Conservation (phyloP, 1,140 invertebrate genomes). For the Euwallacea similis region DNA sequence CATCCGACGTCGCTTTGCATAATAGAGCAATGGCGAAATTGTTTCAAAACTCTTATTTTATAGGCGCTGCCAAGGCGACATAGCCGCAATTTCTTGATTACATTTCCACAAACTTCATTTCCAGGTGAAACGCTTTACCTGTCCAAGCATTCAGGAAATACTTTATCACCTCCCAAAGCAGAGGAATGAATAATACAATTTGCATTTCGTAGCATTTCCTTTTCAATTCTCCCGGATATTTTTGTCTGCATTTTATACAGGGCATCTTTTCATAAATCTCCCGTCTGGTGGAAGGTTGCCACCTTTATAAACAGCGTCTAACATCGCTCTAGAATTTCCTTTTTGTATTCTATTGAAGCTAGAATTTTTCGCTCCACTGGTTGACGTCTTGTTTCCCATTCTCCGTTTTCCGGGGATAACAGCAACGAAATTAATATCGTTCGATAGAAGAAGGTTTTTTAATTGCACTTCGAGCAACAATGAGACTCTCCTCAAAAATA, state of each 20-base stretch:
- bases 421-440: conserved; percentile 12
- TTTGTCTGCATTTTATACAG: conserved; percentile 30
- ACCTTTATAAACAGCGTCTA: conserved; percentile 34
- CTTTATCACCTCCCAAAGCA: conserved; percentile 3
- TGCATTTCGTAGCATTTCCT: conserved; percentile 31
- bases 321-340: conserved; percentile 27
- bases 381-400: conserved; percentile 5
- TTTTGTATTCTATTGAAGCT: conserved; percentile 27
- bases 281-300: conserved; percentile 26
- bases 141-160: conserved; percentile 13
- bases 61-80: neutral
- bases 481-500: no score
- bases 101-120: conserved; percentile 2
- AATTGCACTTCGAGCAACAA: neutral
- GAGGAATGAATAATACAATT: conserved; percentile 26
- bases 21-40: no score
- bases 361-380: conserved; percentile 16
- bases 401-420: conserved; percentile 2
- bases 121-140: conserved; percentile 2
- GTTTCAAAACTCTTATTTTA: neutral
- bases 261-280: conserved; percentile 32
- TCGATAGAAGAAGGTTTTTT: neutral
- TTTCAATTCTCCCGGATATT: conserved; percentile 26
- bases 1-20: no score
- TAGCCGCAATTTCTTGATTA: neutral